Evolutionary conservation across 2,797 vertebrate species (phyloP).

Genomic region (Macropodus opercularis): DNA sequence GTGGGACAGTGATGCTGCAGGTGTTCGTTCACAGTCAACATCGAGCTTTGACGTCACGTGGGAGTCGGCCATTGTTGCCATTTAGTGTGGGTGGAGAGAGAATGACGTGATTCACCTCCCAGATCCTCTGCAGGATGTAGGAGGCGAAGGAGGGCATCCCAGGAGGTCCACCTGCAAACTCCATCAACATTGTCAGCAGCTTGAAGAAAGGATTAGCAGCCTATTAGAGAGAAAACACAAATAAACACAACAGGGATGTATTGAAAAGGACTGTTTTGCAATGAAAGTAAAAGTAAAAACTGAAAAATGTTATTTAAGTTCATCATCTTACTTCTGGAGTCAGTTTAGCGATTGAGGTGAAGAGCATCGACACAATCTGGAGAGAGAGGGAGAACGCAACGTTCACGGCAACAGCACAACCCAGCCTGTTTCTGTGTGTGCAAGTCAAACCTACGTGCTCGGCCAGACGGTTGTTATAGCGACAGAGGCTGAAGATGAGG

Average conservation of each 20-base stretch:
- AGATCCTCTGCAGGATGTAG: conserved; percentile 98
- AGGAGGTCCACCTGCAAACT: conserved; percentile 96
- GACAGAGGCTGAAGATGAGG: conserved; percentile 98
- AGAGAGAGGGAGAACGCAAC: conserved; percentile 1
- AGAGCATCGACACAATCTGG: conserved; percentile 98
- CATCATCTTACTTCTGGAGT: conserved; percentile 90
- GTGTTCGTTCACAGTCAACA: no score
- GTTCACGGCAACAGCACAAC: no score
- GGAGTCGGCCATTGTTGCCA: no score
- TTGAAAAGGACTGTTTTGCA: no score
- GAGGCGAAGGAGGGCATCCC: conserved; percentile 98
- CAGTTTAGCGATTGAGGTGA: conserved; percentile 97
- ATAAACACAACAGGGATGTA: no score
- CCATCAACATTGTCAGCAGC: conserved; percentile 98
- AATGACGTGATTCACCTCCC: conserved; percentile 86
- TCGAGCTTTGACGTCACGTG: no score
- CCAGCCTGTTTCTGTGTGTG: no score
- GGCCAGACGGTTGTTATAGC: conserved; percentile 97
- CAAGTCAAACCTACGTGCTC: conserved; percentile 89
- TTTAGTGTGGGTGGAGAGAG: neutral
- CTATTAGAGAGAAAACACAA: conserved; percentile 61
- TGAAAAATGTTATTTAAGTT: no score
- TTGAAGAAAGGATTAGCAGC: conserved; percentile 99
- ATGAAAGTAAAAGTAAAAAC: no score
- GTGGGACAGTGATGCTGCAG: no score